Conservation (phyloP, 2,797 vertebrate species). For the Smutsia gigantea region DNA sequence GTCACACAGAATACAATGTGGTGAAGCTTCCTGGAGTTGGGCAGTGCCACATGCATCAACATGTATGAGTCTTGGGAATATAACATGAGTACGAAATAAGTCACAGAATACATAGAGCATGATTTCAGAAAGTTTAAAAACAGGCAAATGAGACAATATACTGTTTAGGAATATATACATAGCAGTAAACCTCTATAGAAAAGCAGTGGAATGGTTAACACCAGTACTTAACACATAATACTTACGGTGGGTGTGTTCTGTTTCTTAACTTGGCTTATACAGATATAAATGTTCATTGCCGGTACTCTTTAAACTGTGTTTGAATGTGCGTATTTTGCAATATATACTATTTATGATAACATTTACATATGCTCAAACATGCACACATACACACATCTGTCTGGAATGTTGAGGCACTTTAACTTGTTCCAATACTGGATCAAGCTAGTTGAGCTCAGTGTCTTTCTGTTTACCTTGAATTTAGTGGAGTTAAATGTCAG, state of each 20-base stretch:
- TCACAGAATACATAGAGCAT: background rate
- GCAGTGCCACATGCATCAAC: background rate
- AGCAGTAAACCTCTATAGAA: background rate
- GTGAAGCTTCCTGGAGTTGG: background rate
- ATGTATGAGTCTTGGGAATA: background rate
- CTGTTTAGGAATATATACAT: background rate
- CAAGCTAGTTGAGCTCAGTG: background rate
- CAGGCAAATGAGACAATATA: background rate
- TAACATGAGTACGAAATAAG: background rate
- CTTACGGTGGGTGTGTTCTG: background rate
- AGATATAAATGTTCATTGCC: background rate
- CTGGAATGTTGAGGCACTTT: background rate
- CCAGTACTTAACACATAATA: background rate
- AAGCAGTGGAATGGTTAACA: background rate
- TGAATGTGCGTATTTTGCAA: background rate
- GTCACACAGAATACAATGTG: too few relatives aligned
- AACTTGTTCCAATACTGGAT: background rate
- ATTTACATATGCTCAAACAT: background rate
- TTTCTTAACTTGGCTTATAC: background rate
- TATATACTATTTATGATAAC: background rate
- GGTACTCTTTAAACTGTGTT: conserved; percentile 6
- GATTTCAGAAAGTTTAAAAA: conserved; percentile 5
- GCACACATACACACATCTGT: background rate
- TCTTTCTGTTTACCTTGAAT: conserved; percentile 32
- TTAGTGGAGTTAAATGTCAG: conserved; percentile 34